These are phyloP conservation scores for Bergia puertoricense DNA, from an alignment of 92 coral and sea anemone species.

Conservation along the genomic window DNA sequence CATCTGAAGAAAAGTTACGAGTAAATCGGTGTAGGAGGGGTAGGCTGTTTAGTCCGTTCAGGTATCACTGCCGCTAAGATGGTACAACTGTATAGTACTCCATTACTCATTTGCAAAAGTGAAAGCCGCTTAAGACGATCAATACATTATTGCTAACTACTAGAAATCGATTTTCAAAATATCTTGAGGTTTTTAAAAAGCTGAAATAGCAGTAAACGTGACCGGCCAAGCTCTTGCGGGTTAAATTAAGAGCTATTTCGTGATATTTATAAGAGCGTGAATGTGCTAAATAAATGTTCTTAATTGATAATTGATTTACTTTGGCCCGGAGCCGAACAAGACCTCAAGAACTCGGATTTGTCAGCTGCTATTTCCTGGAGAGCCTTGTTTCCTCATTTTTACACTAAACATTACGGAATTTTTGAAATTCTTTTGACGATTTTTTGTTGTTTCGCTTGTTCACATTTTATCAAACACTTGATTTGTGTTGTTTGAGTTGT, in stretches of 20 bases:
- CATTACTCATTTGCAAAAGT: no score
- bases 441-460: neutral
- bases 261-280: neutral
- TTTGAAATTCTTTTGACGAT: neutral
- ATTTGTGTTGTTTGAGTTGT: neutral
- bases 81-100: no score
- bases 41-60: no score
- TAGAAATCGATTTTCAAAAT: no score
- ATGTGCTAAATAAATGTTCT: neutral
- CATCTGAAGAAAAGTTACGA: no score
- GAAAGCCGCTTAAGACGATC: no score
- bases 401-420: neutral
- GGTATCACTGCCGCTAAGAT: no score
- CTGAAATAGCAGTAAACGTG: neutral
- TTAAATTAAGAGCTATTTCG: neutral
- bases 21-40: no score
- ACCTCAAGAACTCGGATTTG: neutral
- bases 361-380: neutral
- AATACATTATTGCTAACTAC: no score
- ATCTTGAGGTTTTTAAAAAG: no score
- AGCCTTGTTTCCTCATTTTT: neutral
- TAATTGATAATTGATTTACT: neutral
- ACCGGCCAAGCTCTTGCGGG: neutral
- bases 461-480: neutral
- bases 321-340: neutral